Base-by-base conservation (phyloP, 2,888 invertebrate species). In the Siphonodentalium dalli region DNA sequence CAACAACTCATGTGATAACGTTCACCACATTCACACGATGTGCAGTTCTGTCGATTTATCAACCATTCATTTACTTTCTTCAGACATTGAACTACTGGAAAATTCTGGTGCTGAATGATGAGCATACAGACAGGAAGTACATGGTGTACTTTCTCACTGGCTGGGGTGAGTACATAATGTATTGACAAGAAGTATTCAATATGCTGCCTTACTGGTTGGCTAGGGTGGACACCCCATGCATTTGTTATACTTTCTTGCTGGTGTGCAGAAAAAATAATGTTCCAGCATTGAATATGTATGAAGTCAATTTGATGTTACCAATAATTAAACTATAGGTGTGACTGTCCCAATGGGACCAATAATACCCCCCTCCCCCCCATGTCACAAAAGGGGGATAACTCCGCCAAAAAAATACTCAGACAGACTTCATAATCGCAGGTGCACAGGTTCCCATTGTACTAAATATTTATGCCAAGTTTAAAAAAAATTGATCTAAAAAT, bases 61-160 rank as follows among this genome's bases (percentile, higher is more conserved):
- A n/a, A n/a, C n/a, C 13, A 21, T 31, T 21, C 13, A 20, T 31
- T n/a, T 37, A 0, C 37, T 27, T 37, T 49, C 62, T 63, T 15
- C 66, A 78, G 77, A 68, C 74, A 8, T 41, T 76, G 0, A 79
- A 80, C 55, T 72, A 75, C 51, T 79, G 75, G 73, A 77, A 77
- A 57, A 70, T 79, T 4, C 56, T 79, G 15, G 69, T 78, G 21
- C 50, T 78, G 65, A 80, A 80, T 63, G 80, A 80, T 66, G 80
- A 80, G 52, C 78, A 79, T 53, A 78, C 79, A 24, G 73, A 74
- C 48, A 66, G 78, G 47, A 74, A 73, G 59, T 79, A 77, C 64
- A 66, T 74, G 15, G 38, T 68, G 9, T 80, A 72, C 65, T 74
- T 79, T 52, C 47, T 77, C n/a, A 41, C 75, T 15, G 80, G 79